Conservation (phyloP, 2,888 invertebrate genomes). For the Eulithis prunata region DNA sequence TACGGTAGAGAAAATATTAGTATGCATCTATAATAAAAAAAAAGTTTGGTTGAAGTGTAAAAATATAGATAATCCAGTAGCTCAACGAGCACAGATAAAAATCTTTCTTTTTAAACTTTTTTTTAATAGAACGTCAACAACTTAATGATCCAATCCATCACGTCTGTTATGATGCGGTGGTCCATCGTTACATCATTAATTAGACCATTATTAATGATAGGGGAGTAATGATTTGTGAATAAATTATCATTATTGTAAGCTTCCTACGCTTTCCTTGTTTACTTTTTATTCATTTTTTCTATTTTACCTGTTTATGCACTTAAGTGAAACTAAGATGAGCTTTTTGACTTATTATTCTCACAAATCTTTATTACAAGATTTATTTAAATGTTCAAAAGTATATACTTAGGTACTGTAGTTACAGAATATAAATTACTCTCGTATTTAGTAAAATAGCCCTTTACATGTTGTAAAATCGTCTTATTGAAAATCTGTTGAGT, state of each 20-base stretch:
- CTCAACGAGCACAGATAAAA: slow-evolving; percentile 30
- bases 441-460: too few species aligned
- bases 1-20: too few species aligned
- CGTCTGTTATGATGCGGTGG: slow-evolving; percentile 67
- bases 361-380: too few species aligned
- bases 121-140: slow-evolving; percentile 45
- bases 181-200: slow-evolving; percentile 64
- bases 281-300: background rate
- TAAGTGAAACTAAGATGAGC: too few species aligned
- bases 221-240: slow-evolving; percentile 24
- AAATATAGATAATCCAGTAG: slow-evolving; percentile 10
- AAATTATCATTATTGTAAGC: slow-evolving; percentile 16
- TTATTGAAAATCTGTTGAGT: background rate
- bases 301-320: background rate
- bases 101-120: slow-evolving; percentile 8
- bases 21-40: too few species aligned
- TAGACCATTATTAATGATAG: slow-evolving; percentile 55
- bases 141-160: slow-evolving; percentile 64
- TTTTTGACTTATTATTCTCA: background rate
- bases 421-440: too few species aligned
- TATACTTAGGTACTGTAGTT: too few species aligned
- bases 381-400: too few species aligned
- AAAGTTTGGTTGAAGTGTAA: background rate
- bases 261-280: slow-evolving; percentile 6
- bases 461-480: too few species aligned